A percentile compares a stretch with the other conserved stretches of the same genome.
phyloP scores from a whole-genome alignment of 2,888 invertebrate species.

The Sthenelais limicola region DNA sequence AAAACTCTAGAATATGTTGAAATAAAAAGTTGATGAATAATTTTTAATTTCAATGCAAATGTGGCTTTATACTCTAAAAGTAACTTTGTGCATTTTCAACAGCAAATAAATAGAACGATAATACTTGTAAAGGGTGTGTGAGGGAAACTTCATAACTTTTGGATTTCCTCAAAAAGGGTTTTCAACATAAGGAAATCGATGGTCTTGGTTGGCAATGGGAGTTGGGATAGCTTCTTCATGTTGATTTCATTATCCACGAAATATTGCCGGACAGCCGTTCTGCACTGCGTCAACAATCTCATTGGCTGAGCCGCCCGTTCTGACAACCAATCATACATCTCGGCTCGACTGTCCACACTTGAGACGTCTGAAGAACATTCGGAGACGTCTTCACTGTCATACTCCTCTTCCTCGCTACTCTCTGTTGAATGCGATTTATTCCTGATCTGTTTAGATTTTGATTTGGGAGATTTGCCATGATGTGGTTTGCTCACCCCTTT shows the following conservation, averaged over 20 bases:
- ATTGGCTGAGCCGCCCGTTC: slow-evolving; percentile 1
- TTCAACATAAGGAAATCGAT: slow-evolving; percentile 30
- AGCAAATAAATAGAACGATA: no score
- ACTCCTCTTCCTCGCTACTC: background rate
- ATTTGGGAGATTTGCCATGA: no score
- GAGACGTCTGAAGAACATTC: background rate
- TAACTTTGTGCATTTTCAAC: no score
- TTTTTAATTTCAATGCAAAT: no score
- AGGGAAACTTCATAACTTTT: no score
- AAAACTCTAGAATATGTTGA: no score
- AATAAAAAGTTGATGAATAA: no score
- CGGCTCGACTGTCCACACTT: background rate
- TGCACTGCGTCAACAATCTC: background rate
- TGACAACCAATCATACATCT: slow-evolving; percentile 12
- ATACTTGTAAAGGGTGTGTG: no score
- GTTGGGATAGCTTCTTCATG: slow-evolving; percentile 23
- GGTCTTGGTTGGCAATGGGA: slow-evolving; percentile 13
- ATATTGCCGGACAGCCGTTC: slow-evolving; percentile 2
- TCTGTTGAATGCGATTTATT: background rate
- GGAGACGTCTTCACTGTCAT: background rate
- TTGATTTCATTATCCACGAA: slow-evolving; percentile 7
- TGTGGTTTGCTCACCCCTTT: no score
- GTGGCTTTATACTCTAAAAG: no score
- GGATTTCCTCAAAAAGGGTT: slow-evolving; percentile 20
- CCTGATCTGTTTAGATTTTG: background rate